Evolutionary conservation across 2,888 invertebrate genomes (phyloP), one percentile per base, ranked within the genome.

Genomic region (Melipona bicolor): DNA sequence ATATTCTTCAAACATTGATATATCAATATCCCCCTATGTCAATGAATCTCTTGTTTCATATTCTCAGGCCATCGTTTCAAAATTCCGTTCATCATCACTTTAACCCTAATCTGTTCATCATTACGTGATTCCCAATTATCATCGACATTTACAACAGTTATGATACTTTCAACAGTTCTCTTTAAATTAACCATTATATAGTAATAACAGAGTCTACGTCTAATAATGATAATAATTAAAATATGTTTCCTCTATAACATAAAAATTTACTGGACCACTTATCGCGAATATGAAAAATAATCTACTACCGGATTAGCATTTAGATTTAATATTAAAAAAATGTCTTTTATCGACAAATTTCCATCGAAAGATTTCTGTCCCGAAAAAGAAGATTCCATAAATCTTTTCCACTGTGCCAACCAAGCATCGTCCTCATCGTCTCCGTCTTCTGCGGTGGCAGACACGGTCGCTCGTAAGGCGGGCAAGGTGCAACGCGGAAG

Each of bases 401-500:
- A 50, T 61, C 32, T 4, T 4, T 17, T 9, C 27, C 21, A n/a
- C 2, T 13, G 17, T 61, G 6, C 9, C 13, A n/a, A 24, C 17
- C 5, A n/a, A 49, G 24, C 32, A 32, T 32, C 6, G 13, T 54
- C 13, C 17, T 59, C 71, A 1, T 11, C 15, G 21, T 15, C 4
- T 27, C 50, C 4, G 6, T 32, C 32, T 32, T 11, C 43, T 17
- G 24, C 65, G 49, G 3, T 13, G 49, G 11, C 9, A 27, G 27
- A 49, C 64, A 17, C 21, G 5, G 17, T 21, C 17, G 73, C 19
- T 59, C 32, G n/a, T 36, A 9, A 9, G 36, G 9, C 52, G 36
- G 21, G 13, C 15, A 13, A 17, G n/a, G 24, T 49, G 52, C 65
- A 76, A 83, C 82, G 81, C 82, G 82, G 82, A 83, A 83, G 82